These are phyloP conservation scores for Bungarus multicinctus DNA, from an alignment of 2,113 vertebrate species.

Conservation along the genomic window DNA sequence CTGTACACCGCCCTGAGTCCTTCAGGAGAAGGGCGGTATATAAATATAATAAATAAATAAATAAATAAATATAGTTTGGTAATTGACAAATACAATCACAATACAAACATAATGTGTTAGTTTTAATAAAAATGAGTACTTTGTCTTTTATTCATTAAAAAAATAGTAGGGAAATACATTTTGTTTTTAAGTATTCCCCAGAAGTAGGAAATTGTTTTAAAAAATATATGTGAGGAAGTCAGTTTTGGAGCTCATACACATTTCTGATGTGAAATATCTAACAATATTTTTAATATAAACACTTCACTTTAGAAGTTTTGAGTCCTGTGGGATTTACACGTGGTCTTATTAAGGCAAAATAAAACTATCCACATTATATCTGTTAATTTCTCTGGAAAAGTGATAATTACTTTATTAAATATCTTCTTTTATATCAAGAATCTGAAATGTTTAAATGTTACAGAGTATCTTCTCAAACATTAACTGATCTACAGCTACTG, in stretches of 20 bases:
- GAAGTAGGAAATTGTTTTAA: not conserved
- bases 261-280: not conserved
- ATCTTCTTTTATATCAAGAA: not conserved
- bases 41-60: no score
- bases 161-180: not conserved
- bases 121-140: slow-evolving; percentile 28
- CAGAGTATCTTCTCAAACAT: not conserved
- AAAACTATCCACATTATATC: not conserved
- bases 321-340: not conserved
- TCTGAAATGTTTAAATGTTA: not conserved
- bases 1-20: no score
- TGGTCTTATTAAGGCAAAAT: not conserved
- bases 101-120: slow-evolving; percentile 4
- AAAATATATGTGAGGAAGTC: not conserved
- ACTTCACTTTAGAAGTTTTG: not conserved
- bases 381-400: not conserved
- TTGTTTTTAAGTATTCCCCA: not conserved
- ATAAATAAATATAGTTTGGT: slow-evolving; percentile 41
- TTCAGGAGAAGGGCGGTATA: no score
- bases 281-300: not conserved
- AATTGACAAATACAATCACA: slow-evolving; percentile 17
- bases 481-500: not conserved
- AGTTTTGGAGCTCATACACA: not conserved
- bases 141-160: not conserved
- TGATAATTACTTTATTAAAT: not conserved